Conservation (phyloP, 2,888 invertebrate species). For the Amphipyra berbera region DNA sequence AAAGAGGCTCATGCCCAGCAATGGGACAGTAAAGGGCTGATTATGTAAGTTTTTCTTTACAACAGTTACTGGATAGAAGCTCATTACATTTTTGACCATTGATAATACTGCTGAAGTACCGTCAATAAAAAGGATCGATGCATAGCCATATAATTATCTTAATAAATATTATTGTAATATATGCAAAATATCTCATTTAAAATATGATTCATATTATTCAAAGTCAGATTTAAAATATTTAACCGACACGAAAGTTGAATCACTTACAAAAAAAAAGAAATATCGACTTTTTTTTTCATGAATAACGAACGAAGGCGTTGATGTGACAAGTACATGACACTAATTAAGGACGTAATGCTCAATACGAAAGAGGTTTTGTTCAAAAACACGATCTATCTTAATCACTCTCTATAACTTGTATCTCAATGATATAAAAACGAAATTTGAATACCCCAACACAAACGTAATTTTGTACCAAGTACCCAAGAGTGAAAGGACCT, state of each 20-base stretch:
- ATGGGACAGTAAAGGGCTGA: too few relatives aligned
- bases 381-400: conserved; percentile 33
- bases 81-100: too few relatives aligned
- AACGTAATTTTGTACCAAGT: conserved; percentile 24
- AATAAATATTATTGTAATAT: conserved; percentile 25
- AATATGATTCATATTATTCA: conserved; percentile 49
- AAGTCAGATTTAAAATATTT: conserved; percentile 47
- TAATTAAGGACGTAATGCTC: conserved; percentile 72
- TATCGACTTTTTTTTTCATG: conserved; percentile 55
- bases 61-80: too few relatives aligned
- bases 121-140: neutral
- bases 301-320: conserved; percentile 68
- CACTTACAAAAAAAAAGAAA: conserved; percentile 36
- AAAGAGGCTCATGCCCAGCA: too few relatives aligned
- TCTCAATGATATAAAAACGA: conserved; percentile 41
- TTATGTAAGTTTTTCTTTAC: too few relatives aligned
- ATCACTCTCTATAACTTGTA: conserved; percentile 42
- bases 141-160: too few relatives aligned
- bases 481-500: conserved; percentile 14
- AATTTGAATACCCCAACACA: conserved; percentile 44
- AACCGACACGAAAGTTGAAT: conserved; percentile 29
- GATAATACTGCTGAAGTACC: too few relatives aligned
- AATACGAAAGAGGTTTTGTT: conserved; percentile 55
- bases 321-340: conserved; percentile 76
- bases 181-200: conserved; percentile 47